These are phyloP conservation scores for Trigoniulus corallinus DNA, from an alignment of 1,140 invertebrate genomes.

Conservation along the genomic window DNA sequence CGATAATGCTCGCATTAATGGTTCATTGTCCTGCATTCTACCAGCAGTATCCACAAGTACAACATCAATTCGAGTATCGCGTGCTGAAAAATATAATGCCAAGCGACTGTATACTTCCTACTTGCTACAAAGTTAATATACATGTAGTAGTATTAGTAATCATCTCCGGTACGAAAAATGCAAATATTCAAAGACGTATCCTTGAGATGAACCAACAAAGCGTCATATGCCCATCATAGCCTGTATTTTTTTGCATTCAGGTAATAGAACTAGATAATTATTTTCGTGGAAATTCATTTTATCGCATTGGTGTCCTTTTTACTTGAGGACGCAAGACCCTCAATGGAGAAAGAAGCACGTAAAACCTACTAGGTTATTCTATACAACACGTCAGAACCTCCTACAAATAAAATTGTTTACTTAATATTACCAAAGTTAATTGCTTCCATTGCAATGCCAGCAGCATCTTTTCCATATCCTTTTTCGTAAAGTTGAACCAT, in stretches of 20 bases:
- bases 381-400: too few relatives aligned
- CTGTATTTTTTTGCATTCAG: too few relatives aligned
- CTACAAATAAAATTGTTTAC: too few relatives aligned
- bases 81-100: slow-evolving; percentile 28
- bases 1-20: slow-evolving; percentile 86
- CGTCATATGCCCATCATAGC: background rate
- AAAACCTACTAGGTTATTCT: too few relatives aligned
- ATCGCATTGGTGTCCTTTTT: too few relatives aligned
- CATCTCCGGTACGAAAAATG: too few relatives aligned
- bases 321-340: too few relatives aligned
- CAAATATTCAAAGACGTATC: background rate
- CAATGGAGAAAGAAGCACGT: too few relatives aligned
- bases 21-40: slow-evolving; percentile 99
- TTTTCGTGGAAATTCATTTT: too few relatives aligned
- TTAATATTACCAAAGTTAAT: slow-evolving; percentile 47
- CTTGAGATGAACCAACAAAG: background rate
- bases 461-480: slow-evolving; percentile 96
- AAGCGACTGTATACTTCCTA: slow-evolving; percentile 9
- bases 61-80: slow-evolving; percentile 66
- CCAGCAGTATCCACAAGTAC: slow-evolving; percentile 96
- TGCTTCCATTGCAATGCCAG: slow-evolving; percentile 92
- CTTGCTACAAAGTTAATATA: too few relatives aligned
- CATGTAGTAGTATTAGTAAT: too few relatives aligned
- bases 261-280: too few relatives aligned
- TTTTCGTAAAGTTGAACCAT: slow-evolving; percentile 96